Base-by-base conservation (phyloP, 2,888 invertebrate genomes). In the Trachelus tabidus region DNA sequence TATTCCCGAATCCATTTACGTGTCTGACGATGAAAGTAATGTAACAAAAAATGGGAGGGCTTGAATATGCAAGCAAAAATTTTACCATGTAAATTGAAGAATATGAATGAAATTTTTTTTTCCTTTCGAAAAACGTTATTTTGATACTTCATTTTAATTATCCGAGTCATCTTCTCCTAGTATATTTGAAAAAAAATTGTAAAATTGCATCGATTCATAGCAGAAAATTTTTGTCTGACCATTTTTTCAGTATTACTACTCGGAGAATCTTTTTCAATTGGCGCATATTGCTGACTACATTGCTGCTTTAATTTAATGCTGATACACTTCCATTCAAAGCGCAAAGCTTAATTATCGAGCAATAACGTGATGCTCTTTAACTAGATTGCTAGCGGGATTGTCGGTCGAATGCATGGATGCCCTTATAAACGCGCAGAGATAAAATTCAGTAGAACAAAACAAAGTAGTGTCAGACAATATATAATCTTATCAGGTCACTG, bases 11-110 rank as follows among this genome's bases (percentile, higher is more conserved):
- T 23, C 56, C 2, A 23, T 56, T 56, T 56, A 9, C 56, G 56
- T 9, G 9, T 3, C 56, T 23, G 23, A 9, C 23, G 23, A 56
- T 9, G 9, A 40, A 6, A 23, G 6, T 23, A 15, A 56, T 56
- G 23, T 9, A 23, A 56, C 15, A 23, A 23, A 56, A 23, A 56
- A 56, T 23, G 9, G 1, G 1, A 56, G 56, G 2, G 23, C 56
- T 9, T 56, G 56, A 56, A 56, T 56, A 56, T 9, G 56, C 15
- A 9, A 56, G 56, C 6, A 56, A 56, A 56, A 40, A 6, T 40
- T 4, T 40, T 37, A 12, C 12, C 12, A 35, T 75, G 40, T 34
- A 80, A 37, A 79, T 77, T 71, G 37, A 75, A 78, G 76, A 73
- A 69, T 69, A 35, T 23, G 12, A 69, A 75, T 35, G 3, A 35